These are phyloP conservation scores for Xyrichtys novacula DNA, from an alignment of 2,797 vertebrate genomes.

Conservation along the genomic window DNA sequence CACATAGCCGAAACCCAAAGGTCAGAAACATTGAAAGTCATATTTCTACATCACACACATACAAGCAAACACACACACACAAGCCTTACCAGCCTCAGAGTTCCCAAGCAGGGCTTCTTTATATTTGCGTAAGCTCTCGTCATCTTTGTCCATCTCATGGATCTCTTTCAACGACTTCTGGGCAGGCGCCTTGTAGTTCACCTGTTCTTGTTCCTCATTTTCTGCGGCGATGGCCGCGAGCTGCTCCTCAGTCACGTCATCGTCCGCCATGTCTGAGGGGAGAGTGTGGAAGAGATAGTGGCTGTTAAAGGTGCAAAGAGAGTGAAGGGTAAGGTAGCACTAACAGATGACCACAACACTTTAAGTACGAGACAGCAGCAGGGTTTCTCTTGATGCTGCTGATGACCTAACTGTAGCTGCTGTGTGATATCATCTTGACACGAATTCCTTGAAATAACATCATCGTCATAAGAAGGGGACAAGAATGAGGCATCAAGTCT, in stretches of 20 bases:
- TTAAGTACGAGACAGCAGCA: background rate
- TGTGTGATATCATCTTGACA: conserved; percentile 44
- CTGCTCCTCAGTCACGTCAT: conserved; percentile 95
- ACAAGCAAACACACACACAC: background rate
- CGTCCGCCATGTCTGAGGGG: conserved; percentile 92
- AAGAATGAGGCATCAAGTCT: conserved; percentile 27
- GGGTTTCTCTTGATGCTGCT: conserved; percentile 3
- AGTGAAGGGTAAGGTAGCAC: background rate
- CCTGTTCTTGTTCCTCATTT: conserved; percentile 89
- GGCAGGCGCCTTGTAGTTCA: conserved; percentile 94
- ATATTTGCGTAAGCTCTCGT: conserved; percentile 97
- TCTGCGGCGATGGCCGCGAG: conserved; percentile 96
- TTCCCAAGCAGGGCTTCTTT: conserved; percentile 90
- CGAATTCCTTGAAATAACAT: conserved; percentile 56
- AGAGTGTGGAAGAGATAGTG: background rate
- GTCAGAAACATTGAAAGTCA: no score
- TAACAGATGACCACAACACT: conserved; percentile 26
- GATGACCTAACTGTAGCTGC: conserved; percentile 38
- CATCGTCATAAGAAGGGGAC: conserved; percentile 27
- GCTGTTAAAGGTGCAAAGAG: background rate
- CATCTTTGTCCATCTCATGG: conserved; percentile 95
- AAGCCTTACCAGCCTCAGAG: conserved; percentile 80
- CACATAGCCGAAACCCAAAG: background rate
- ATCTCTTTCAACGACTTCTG: conserved; percentile 96
- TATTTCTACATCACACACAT: conserved; percentile 1